Conservation (phyloP, 2,113 vertebrate species). For the Coreoperca whiteheadi region DNA sequence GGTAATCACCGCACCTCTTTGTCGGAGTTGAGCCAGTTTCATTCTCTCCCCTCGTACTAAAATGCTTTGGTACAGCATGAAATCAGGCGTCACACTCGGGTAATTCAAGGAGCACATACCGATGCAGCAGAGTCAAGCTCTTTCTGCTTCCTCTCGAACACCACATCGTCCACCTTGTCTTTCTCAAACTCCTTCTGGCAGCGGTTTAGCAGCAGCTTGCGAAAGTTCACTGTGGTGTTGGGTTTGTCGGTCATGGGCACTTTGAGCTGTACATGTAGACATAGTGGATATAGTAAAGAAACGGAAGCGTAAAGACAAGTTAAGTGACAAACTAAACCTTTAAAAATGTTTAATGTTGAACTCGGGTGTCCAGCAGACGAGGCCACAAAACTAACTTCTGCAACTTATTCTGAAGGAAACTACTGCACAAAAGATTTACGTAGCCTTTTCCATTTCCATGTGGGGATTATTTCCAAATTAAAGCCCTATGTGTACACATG, state of each 20-base stretch:
- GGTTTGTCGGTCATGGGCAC: constrained; percentile 97
- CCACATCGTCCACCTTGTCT: constrained; percentile 97
- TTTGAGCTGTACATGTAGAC: constrained; percentile 80
- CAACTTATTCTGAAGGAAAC: not conserved
- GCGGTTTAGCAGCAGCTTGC: constrained; percentile 95
- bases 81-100: not conserved
- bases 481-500: not conserved
- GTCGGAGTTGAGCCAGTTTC: not conserved
- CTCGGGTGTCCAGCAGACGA: not conserved
- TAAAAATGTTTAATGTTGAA: not conserved
- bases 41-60: not conserved
- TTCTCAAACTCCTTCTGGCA: constrained; percentile 99
- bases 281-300: not conserved
- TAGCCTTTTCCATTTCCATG: not conserved
- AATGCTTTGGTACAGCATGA: not conserved
- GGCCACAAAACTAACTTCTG: not conserved
- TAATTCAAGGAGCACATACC: constrained; percentile 76
- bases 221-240: constrained; percentile 94
- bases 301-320: not conserved
- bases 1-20: not conserved
- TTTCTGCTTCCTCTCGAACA: constrained; percentile 97
- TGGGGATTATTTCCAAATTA: not conserved
- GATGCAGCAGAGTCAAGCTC: constrained; percentile 94
- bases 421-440: not conserved
- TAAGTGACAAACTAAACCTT: not conserved